Evolutionary conservation across 2,113 vertebrate genomes (phyloP).

Genomic region (Narcine bancroftii): DNA sequence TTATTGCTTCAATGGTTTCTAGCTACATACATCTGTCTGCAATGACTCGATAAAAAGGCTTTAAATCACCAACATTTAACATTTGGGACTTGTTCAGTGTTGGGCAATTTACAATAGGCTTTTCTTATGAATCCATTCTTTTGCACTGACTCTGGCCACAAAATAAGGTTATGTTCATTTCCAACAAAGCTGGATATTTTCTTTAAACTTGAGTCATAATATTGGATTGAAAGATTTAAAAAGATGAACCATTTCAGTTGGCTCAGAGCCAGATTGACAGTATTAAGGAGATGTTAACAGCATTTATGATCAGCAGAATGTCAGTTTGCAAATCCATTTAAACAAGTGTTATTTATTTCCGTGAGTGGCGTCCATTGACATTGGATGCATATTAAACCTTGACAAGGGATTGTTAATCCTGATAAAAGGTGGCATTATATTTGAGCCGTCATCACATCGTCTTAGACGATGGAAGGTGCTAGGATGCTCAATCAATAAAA

Average conservation of each 20-base stretch:
- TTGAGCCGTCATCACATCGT: background rate
- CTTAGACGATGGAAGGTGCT: background rate
- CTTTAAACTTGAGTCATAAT: background rate
- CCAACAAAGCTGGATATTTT: background rate
- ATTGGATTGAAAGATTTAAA: background rate
- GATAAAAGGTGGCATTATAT: background rate
- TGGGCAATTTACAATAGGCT: background rate
- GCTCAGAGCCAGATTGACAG: background rate
- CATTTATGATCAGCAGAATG: background rate
- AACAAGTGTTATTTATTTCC: background rate
- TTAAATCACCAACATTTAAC: conserved; percentile 13
- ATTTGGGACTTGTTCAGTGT: background rate
- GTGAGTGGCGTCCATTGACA: background rate
- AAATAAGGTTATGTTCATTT: background rate
- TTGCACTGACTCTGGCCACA: background rate
- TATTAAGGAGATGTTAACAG: background rate
- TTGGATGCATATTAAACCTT: background rate
- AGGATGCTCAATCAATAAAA: background rate
- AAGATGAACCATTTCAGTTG: background rate
- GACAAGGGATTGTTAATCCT: too few relatives aligned
- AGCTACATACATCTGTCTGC: background rate
- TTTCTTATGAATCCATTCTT: conserved; percentile 1
- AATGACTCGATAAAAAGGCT: background rate
- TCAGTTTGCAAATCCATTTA: background rate
- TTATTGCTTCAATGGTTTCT: background rate